Evolutionary conservation across 1,140 invertebrate genomes (phyloP).

Genomic region (Ceratosolen solmsi): DNA sequence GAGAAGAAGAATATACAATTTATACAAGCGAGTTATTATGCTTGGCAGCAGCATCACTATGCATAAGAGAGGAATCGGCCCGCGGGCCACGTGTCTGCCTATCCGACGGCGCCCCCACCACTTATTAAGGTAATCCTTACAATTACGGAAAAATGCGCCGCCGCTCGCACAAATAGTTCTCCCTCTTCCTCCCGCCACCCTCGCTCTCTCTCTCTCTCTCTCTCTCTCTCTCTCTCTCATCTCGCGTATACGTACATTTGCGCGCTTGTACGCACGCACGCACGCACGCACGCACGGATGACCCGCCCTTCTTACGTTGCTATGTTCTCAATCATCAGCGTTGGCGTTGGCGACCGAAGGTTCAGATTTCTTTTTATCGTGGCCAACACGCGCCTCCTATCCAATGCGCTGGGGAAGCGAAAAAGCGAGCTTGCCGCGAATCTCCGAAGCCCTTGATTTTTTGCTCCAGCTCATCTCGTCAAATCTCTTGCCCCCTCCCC

Average conservation of each 20-base stretch:
- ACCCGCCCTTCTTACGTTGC: not conserved
- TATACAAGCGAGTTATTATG: slow-evolving; percentile 43
- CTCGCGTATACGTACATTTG: not conserved
- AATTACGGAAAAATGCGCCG: slow-evolving; percentile 57
- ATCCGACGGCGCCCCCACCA: slow-evolving; percentile 40
- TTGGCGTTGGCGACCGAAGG: not conserved
- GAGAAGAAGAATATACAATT: slow-evolving; percentile 20
- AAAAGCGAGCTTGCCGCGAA: not conserved
- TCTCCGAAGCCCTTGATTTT: not conserved
- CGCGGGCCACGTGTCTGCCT: slow-evolving; percentile 42
- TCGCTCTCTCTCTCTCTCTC: slow-evolving; percentile 23
- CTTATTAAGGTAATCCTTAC: slow-evolving; percentile 53
- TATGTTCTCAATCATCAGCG: not conserved
- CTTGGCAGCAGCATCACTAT: slow-evolving; percentile 18
- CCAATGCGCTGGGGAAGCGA: not conserved
- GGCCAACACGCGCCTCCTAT: not conserved
- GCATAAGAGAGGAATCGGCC: slow-evolving; percentile 18
- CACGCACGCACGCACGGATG: not conserved
- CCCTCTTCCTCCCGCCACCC: not conserved
- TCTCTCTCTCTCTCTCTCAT: not conserved
- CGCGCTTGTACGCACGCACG: not conserved
- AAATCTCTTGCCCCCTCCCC: no score
- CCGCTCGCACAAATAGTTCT: not conserved
- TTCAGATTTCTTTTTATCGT: not conserved
- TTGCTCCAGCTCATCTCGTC: no score